A percentile compares a stretch with the other conserved stretches of the same genome.
phyloP scores from a whole-genome alignment of 2,888 invertebrate genomes.

The Synanthedon formicaeformis region DNA sequence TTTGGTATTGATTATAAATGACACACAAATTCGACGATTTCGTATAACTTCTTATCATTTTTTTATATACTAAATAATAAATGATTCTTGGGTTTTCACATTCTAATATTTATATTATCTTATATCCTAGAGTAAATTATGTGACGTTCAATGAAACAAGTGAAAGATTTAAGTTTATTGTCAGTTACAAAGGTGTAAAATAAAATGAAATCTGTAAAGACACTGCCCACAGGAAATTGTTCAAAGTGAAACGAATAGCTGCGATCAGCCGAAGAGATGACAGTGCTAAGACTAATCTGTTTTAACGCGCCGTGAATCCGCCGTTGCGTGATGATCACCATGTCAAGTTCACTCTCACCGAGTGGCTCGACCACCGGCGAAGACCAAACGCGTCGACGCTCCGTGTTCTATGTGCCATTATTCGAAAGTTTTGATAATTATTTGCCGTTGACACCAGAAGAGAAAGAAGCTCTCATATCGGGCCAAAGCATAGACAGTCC shows the following conservation, averaged over 20 bases:
- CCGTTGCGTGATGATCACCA: constrained; percentile 25
- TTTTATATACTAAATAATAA: too few species aligned
- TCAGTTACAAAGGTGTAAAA: constrained; percentile 35
- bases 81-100: background rate
- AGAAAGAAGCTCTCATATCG: constrained; percentile 56
- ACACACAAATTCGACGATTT: too few species aligned
- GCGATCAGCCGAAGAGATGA: constrained; percentile 41
- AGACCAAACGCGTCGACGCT: constrained; percentile 73
- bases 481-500: constrained; percentile 35
- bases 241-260: constrained; percentile 46
- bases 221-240: constrained; percentile 29
- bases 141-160: constrained; percentile 5
- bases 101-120: background rate
- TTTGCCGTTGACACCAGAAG: constrained; percentile 62
- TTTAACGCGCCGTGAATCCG: constrained; percentile 55
- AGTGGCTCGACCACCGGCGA: constrained; percentile 45
- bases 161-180: constrained; percentile 22
- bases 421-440: constrained; percentile 72
- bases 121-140: background rate
- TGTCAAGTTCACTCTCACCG: constrained; percentile 50
- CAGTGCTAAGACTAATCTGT: constrained; percentile 31
- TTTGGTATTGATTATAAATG: too few species aligned
- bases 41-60: too few species aligned
- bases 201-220: constrained; percentile 27
- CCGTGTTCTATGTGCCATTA: constrained; percentile 81